Base-by-base conservation (phyloP, 1,140 invertebrate species). In the Metaphire vulgaris region DNA sequence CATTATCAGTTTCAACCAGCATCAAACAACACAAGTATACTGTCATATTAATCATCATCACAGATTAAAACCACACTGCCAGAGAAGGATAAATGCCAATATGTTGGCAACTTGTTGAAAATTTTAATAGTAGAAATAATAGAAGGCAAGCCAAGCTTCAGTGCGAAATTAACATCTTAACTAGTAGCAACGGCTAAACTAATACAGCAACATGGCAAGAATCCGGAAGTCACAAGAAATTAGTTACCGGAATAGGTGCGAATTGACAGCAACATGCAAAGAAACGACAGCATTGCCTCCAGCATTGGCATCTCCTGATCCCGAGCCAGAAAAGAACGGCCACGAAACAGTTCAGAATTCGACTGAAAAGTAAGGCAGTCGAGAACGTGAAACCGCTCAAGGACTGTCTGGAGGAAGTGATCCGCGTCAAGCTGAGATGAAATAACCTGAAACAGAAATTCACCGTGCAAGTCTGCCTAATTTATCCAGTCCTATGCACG, bases 211-310 rank as follows among this genome's bases (percentile, higher is more conserved):
- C n/a, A n/a, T n/a, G n/a, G n/a, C n/a, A n/a, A n/a, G n/a, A n/a
- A n/a, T n/a, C n/a, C n/a, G n/a, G n/a, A n/a, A n/a, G n/a, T n/a
- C n/a, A n/a, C n/a, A n/a, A n/a, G n/a, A n/a, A n/a, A n/a, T n/a
- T n/a, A n/a, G n/a, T 56, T 56, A 56, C 41, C 41, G 32, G 72
- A 73, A 28, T 96, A 95, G 21, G 94, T 96, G 80, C 95, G 88
- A n/a, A 94, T 90, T 69, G 91, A 92, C 33, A 96, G 89, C n/a
- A 98, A 87, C 12, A 93, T 95, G 16, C 93, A 92, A 21, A 98
- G 88, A 87, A 96, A 96, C 73, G 92, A 94, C 29, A 98, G 89
- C 78, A 93, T 92, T 75, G 94, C 93, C 83, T 98, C 95, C 67
- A 98, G 87, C 94, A 97, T 96, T 0, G 90, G 89, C 72, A 92